Conservation (phyloP, 2,888 invertebrate species). For the Crocallis elinguaria region DNA sequence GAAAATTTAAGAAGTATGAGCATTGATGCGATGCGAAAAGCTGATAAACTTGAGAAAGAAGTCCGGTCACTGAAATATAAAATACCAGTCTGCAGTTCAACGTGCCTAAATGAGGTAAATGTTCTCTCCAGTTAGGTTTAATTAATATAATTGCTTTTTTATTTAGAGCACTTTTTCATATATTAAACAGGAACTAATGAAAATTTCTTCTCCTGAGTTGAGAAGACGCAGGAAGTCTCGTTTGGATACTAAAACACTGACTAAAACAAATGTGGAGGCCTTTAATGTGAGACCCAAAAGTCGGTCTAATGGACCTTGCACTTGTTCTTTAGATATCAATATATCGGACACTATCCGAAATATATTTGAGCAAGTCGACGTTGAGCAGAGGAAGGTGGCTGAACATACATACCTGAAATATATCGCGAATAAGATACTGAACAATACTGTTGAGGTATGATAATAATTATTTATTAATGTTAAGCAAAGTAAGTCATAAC, state of each 20-base stretch:
- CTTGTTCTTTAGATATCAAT: conserved; percentile 70
- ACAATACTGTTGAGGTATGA: conserved; percentile 64
- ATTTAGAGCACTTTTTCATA: neutral
- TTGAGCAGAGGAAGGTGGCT: conserved; percentile 68
- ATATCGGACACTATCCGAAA: conserved; percentile 74
- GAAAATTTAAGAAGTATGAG: conserved; percentile 76
- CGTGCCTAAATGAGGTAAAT: conserved; percentile 56
- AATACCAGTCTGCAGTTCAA: conserved; percentile 40
- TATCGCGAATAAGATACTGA: conserved; percentile 72
- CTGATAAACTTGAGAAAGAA: conserved; percentile 72
- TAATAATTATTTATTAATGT: too few relatives aligned
- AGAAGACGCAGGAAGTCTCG: conserved; percentile 52
- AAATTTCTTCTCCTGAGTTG: conserved; percentile 49
- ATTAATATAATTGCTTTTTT: neutral
- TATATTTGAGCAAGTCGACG: conserved; percentile 76
- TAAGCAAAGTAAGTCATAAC: too few relatives aligned
- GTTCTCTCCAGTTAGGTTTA: neutral
- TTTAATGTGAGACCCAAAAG: conserved; percentile 67
- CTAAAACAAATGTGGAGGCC: conserved; percentile 71
- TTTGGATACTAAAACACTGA: conserved; percentile 54
- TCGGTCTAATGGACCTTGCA: conserved; percentile 65
- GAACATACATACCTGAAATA: conserved; percentile 71
- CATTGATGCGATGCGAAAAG: conserved; percentile 74
- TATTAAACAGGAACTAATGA: conserved; percentile 56
- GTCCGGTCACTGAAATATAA: conserved; percentile 59